Base-by-base conservation (phyloP, 2,888 invertebrate genomes). In the Matsumyia berberina region DNA sequence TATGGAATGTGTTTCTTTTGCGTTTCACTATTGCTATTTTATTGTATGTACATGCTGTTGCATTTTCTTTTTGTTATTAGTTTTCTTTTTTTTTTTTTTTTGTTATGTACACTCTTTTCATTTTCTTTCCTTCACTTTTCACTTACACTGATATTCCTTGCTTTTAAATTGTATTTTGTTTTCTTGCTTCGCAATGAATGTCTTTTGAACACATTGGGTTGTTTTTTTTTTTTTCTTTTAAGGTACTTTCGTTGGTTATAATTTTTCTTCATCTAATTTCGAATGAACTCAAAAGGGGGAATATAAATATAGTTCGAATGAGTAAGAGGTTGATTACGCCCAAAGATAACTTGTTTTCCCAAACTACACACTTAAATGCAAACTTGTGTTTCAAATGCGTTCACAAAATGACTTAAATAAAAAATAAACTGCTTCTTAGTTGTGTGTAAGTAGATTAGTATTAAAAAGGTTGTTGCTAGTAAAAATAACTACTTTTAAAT, bases 161-260 rank as follows among this genome's bases (percentile, higher is more conserved):
- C 49, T 67, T 35, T 46, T 60, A 60, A 24, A 35, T 46, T 46
- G 8, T 51, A 42, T 33, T 37, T 15, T 11, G n/a, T 53, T 46
- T 19, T 29, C 46, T 58, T 42, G 17, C 42, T 39, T 46, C 29
- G n/a, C n/a, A n/a, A n/a, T n/a, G 49, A 64, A 79, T 57, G 64
- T 46, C 37, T 78, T 82, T 83, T 86, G 86, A 82, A 86, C 86
- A 83, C 82, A 70, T 66, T 73, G 78, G 86, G 82, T 86, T 87
- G 69, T 74, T 70, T 76, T 81, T 3, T 24, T 86, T 79, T 83
- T 74, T 15, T 8, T 31, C 37, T 19, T 60, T 62, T 64, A 58
- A 83, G 83, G 83, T 83, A 83, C 83, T 67, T 83, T 73, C 60
- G 51, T 70, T 74, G 69, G 39, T 64, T 42, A 11, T 62, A 46